Evolutionary conservation across 2,797 vertebrate species (phyloP), one percentile per base, ranked within the genome.

Genomic region (Holocentrus rufus): DNA sequence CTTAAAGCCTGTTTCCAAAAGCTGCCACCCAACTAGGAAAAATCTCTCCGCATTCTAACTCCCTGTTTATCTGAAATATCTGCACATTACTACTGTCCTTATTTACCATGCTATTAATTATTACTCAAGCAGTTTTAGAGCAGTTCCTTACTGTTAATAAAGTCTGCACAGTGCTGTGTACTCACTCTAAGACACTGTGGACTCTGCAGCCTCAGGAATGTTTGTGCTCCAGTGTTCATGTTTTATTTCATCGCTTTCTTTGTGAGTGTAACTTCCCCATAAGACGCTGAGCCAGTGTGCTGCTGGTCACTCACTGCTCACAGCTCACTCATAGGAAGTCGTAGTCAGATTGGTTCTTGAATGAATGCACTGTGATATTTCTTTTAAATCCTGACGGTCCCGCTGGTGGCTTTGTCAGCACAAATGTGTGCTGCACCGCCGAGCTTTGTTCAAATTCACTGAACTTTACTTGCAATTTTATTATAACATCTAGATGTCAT

Each of bases 141-240:
- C 52, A 34, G 2, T 70, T 67, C 11, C 70, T 64, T 8, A 20
- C 42, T 36, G 25, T 27, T 74, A 17, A 57, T 59, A 64, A 67
- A 71, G 34, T 61, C 46, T 44, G 58, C 42, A 73, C 59, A 20
- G 22, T 57, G 53, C 20, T 56, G 36, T 71, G 44, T 36, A 49
- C 64, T 17, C 30, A 31, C 30, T 31, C 3, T 49, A 18, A 18
- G 47, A n/a, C 47, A 68, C 46, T 49, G 15, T 55, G 53, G 25
- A 18, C 23, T 42, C 15, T 50, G 34, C 50, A 59, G 39, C 60
- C 57, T 9, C 55, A 79, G 46, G 54, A 71, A 22, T 65, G 34
- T 63, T 64, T 72, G 25, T 59, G 58, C 34, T 72, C 39, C 36
- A n/a, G 15, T 13, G 34, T 39, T 80, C 60, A 74, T 63, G 46